Conservation (phyloP, 1,140 invertebrate genomes). For the Drosophila leontia region DNA sequence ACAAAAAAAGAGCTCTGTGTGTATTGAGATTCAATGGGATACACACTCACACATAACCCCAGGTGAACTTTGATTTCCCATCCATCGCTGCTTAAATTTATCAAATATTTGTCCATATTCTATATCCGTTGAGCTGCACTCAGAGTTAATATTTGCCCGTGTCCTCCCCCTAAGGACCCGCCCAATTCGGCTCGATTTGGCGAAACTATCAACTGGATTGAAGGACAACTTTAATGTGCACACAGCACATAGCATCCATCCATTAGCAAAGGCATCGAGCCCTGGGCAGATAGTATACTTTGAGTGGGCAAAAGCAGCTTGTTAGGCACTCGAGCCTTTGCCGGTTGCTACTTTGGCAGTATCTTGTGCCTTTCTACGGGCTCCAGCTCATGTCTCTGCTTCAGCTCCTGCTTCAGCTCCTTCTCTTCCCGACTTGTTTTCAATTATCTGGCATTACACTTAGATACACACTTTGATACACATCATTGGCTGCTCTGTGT, state of each 20-base stretch:
- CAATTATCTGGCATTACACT: conserved; percentile 64
- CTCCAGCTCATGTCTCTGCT: conserved; percentile 1
- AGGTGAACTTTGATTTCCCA: conserved; percentile 13
- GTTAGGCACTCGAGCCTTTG: conserved; percentile 23
- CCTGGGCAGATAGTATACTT: conserved; percentile 10
- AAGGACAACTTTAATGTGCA: conserved; percentile 49
- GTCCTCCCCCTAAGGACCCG: conserved; percentile 5
- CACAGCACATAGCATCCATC: conserved; percentile 22
- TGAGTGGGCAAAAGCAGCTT: conserved; percentile 1
- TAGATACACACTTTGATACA: conserved; percentile 39
- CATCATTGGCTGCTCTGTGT: conserved; percentile 16
- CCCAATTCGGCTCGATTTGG: conserved; percentile 10
- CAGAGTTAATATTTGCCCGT: conserved; percentile 24
- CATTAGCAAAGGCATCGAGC: conserved; percentile 28
- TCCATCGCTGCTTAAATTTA: conserved; percentile 15
- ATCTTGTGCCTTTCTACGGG: conserved; percentile 39
- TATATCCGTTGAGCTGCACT: conserved; percentile 20
- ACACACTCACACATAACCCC: not conserved
- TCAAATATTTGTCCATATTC: conserved; percentile 40
- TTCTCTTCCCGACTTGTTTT: conserved; percentile 51
- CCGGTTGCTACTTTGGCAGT: conserved; percentile 36
- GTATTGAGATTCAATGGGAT: not conserved
- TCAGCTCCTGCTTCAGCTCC: not conserved
- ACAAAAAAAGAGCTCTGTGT: not conserved
- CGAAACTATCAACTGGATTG: conserved; percentile 42